These are phyloP conservation scores for Labeo rohita DNA, from an alignment of 2,113 vertebrate genomes.

Conservation along the genomic window DNA sequence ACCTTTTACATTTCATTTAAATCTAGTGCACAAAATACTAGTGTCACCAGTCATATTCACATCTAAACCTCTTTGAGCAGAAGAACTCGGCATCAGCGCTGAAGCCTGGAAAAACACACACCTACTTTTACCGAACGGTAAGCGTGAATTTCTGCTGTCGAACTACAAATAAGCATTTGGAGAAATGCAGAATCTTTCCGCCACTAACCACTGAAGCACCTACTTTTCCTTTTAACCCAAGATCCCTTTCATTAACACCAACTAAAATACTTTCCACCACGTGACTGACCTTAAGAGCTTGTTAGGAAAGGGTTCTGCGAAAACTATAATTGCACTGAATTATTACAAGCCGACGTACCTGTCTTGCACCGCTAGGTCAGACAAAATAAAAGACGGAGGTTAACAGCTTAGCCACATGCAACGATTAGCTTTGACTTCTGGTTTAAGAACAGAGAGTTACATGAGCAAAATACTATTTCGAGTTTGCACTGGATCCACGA, in stretches of 20 bases:
- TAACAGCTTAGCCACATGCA: not conserved
- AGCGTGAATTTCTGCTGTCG: not conserved
- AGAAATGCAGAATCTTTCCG: slow-evolving; percentile 39
- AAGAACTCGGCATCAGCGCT: not conserved
- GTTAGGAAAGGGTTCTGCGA: slow-evolving; percentile 37
- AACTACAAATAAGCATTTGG: slow-evolving; percentile 2
- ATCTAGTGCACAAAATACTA: slow-evolving; percentile 7
- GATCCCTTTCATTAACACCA: not conserved
- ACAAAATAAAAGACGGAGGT: not conserved
- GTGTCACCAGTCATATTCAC: slow-evolving; percentile 5
- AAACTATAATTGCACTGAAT: slow-evolving; percentile 22
- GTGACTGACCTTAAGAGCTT: slow-evolving; percentile 5
- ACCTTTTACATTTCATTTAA: slow-evolving; percentile 14
- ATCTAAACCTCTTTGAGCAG: not conserved
- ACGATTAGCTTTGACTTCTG: slow-evolving; percentile 4
- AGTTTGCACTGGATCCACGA: not conserved
- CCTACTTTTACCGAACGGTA: not conserved
- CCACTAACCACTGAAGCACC: slow-evolving; percentile 64
- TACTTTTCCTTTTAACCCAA: slow-evolving; percentile 62
- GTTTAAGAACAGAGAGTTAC: not conserved
- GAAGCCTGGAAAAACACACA: not conserved
- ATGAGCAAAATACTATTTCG: not conserved
- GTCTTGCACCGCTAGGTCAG: not conserved
- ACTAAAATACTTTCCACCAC: not conserved
- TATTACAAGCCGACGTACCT: not conserved